Evolutionary conservation across 2,888 invertebrate genomes (phyloP).

Genomic region (Limnephilus rhombicus): DNA sequence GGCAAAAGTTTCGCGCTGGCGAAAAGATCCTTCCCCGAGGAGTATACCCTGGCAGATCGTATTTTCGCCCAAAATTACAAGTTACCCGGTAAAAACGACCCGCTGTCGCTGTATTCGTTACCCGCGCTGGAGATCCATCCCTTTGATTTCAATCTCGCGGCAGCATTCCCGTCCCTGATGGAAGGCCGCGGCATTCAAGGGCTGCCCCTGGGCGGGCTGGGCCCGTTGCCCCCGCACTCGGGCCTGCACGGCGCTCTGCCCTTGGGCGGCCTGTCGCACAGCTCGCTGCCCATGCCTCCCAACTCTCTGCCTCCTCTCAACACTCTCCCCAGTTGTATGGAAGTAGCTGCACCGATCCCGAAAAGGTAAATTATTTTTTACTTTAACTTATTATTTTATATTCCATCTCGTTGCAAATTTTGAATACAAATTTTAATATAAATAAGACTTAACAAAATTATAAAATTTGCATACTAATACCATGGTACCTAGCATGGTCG

Average conservation of each 20-base stretch:
- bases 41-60: neutral
- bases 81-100: neutral
- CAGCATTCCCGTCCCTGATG: slow-evolving; percentile 38
- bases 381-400: neutral
- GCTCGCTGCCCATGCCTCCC: neutral
- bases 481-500: too few relatives aligned
- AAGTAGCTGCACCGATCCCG: neutral
- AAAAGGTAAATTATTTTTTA: neutral
- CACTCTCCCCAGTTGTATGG: neutral
- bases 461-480: too few relatives aligned
- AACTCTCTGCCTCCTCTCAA: neutral
- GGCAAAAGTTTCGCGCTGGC: slow-evolving; percentile 9
- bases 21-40: neutral
- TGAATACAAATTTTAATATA: neutral
- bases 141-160: slow-evolving; percentile 5
- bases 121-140: neutral
- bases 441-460: too few relatives aligned
- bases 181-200: slow-evolving; percentile 35
- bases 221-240: neutral
- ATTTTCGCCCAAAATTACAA: neutral
- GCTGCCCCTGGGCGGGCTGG: neutral
- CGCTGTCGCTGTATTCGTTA: neutral
- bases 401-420: neutral
- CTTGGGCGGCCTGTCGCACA: neutral
- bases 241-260: neutral